Evolutionary conservation across 2,888 invertebrate species (phyloP).

Genomic region (Epistrophella euchroma): DNA sequence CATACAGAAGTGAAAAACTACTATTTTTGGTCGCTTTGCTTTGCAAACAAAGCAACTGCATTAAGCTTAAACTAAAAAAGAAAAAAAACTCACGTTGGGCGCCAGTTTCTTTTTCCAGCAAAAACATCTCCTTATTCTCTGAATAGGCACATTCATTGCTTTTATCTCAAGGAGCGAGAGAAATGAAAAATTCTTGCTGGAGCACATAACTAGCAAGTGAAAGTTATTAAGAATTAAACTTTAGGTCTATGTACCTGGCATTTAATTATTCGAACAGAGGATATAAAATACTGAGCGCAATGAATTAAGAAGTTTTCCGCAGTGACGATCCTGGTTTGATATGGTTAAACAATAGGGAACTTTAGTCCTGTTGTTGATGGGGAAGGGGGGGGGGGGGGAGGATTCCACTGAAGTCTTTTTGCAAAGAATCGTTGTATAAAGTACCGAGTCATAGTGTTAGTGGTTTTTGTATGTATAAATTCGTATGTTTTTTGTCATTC

Average conservation of each 20-base stretch:
- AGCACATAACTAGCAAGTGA: slow-evolving; percentile 55
- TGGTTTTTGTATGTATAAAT: neutral
- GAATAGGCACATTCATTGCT: neutral
- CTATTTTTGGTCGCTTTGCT: slow-evolving; percentile 28
- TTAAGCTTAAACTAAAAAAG: slow-evolving; percentile 14
- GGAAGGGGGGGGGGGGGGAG: too few relatives aligned
- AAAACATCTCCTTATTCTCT: neutral
- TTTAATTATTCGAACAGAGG: slow-evolving; percentile 49
- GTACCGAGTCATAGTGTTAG: neutral
- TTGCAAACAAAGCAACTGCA: slow-evolving; percentile 61
- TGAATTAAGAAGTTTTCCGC: slow-evolving; percentile 40
- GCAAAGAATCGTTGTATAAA: neutral
- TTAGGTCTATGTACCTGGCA: slow-evolving; percentile 25
- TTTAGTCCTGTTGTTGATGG: neutral
- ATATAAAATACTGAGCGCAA: slow-evolving; percentile 24
- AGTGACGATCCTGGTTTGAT: slow-evolving; percentile 48
- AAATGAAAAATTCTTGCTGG: slow-evolving; percentile 28
- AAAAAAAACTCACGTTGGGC: slow-evolving; percentile 20
- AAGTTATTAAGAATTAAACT: slow-evolving; percentile 50
- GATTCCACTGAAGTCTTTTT: slow-evolving; percentile 5
- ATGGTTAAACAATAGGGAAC: slow-evolving; percentile 38
- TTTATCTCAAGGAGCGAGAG: slow-evolving; percentile 3
- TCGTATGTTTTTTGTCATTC: slow-evolving; percentile 31
- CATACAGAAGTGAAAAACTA: slow-evolving; percentile 1
- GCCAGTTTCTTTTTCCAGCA: neutral